Evolutionary conservation across 2,888 invertebrate genomes (phyloP), one percentile per base, ranked within the genome.

Genomic region (Amaurobius ferox): DNA sequence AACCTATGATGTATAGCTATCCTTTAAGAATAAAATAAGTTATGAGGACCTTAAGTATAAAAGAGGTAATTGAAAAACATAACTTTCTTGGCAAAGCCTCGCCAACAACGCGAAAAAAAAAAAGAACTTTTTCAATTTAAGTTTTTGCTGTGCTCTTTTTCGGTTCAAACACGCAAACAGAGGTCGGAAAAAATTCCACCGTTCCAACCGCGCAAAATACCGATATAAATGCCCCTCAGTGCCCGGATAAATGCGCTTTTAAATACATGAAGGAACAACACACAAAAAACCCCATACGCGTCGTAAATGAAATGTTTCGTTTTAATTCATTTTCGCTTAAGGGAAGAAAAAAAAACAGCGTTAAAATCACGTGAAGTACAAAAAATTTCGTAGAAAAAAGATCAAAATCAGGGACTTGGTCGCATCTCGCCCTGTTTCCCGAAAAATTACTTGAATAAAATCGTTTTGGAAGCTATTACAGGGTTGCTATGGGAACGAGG

Each of bases 281-380:
- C 55, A 48, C 28, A 48, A 73, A 72, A n/a, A 73, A 32, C 55
- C 30, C 16, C 13, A 67, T 9, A 44, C 13, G 40, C 26, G 67
- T 40, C 83, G 55, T 83, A 83, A 83, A 83, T 76, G 77, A 83
- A 83, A 77, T 76, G 83, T 70, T 76, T 83, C 83, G 66, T 76
- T 83, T 83, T 83, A 83, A 83, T 83, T 83, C 83, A 77, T 83
- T 77, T 77, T 77, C 73, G 80, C 72, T 30, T 48, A 29, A 28
- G 44, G 29, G 62, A 61, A 13, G 13, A 29, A 26, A 28, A 61
- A 71, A 28, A 55, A 29, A n/a, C 67, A 73, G 55, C 48, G 55
- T 62, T 55, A 81, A 74, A 76, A 76, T 70, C 81, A 76, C 74
- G 74, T 70, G 39, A 81, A 30, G 44, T 13, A 9, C 19, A 35